Base-by-base conservation (phyloP, 2,888 invertebrate genomes). In the Caenorhabditis virilis region DNA sequence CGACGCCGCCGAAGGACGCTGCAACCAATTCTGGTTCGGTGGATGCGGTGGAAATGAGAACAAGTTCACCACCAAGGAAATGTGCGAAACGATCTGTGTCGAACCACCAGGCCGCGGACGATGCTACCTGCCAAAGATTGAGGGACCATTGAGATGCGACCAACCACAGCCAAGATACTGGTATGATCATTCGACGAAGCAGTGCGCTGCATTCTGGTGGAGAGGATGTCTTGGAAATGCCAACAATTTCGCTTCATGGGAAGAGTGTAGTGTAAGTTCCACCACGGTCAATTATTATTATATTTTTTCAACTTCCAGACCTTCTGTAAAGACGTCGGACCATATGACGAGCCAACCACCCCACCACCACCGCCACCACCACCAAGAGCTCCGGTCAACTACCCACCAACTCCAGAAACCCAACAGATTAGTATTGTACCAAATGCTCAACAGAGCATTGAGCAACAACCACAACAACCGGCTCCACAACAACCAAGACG, bases 21-120 rank as follows among this genome's bases (percentile, higher is more conserved):
- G 92, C 84, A 87, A 88, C 74, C 87, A 88, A 77, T 93, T 94
- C 85, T 88, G 89, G 38, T 94, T 90, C 83, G 90, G 92, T 43
- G 95, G 95, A 25, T 95, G 95, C 82, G 89, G 89, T 50, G 95
- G 94, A 60, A 97, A 95, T 84, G 89, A 88, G 23, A 94, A 93
- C 82, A 88, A 69, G 43, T 82, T 77, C 67, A 69, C 70, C 23
- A 77, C 69, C 22, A 72, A 78, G 59, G 79, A 80, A 23, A 66
- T 71, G 67, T 79, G 80, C 63, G 77, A 80, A 58, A 72, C 66
- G 23, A 76, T 81, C 58, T 81, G 81, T 60, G 72, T 81, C 27
- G 79, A 81, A 53, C 81, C 81, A n/a, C 81, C 81, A 46, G 70
- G 58, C 39, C 62, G 58, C 43, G 80, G 82, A 42, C 69, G 80